Percentiles rank a stretch among this genome's conserved stretches.
phyloP scores from a whole-genome alignment of 2,888 invertebrate genomes.

The Malacosoma neustria region DNA sequence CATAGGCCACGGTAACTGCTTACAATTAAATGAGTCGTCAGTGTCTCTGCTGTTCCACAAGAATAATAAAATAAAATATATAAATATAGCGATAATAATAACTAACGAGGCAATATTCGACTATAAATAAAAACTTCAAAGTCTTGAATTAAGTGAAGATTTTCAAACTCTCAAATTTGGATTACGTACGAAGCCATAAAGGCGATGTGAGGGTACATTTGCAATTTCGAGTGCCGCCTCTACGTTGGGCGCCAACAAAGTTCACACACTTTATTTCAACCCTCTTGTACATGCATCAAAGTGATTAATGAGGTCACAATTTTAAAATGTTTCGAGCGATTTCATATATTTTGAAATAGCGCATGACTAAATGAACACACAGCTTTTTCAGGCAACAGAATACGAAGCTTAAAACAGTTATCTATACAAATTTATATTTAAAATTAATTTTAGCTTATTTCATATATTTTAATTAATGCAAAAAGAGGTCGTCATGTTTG shows the following conservation, averaged over 20 bases:
- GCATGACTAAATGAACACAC: too few relatives aligned
- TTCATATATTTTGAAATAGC: constrained; percentile 15
- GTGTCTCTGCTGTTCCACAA: too few relatives aligned
- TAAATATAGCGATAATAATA: too few relatives aligned
- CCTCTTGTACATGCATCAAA: constrained; percentile 13
- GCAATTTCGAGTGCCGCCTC: constrained; percentile 26
- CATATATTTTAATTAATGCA: constrained; percentile 38
- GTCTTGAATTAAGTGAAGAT: constrained; percentile 30
- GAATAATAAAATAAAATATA: too few relatives aligned
- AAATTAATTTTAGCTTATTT: background rate
- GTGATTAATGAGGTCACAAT: constrained; percentile 18
- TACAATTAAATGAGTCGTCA: too few relatives aligned
- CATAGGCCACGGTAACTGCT: too few relatives aligned
- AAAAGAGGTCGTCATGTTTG: constrained; percentile 34
- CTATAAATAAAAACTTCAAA: constrained; percentile 6
- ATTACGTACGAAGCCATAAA: constrained; percentile 35
- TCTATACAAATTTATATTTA: too few relatives aligned
- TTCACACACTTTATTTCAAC: constrained; percentile 24
- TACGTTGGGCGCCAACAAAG: constrained; percentile 42
- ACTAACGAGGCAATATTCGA: too few relatives aligned
- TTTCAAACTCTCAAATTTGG: constrained; percentile 32
- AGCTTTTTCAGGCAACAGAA: too few relatives aligned
- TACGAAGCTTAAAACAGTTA: too few relatives aligned
- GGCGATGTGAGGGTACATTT: constrained; percentile 39
- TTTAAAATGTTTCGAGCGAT: constrained; percentile 15